Evolutionary conservation across 1,140 invertebrate species (phyloP), one percentile per base, ranked within the genome.

Genomic region (Neodiprion pinetum): DNA sequence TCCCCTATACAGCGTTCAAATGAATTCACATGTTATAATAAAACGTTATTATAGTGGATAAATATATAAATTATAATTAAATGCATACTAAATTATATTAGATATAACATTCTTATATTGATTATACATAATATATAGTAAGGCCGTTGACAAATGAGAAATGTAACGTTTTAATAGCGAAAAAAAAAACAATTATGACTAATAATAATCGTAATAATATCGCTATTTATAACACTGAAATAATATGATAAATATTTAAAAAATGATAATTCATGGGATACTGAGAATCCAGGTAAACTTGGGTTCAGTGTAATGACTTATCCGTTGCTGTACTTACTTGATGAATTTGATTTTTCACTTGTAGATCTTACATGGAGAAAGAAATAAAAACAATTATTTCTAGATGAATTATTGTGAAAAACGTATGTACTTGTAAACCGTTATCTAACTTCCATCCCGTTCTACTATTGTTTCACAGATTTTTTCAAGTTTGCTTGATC

Each of bases 1-100:
- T 61, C 53, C 53, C 53, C 53, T 61, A 61, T 61, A 61, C 53
- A 61, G 53, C 53, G 53, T 61, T 61, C 11, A 61, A 61, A 61
- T 12, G n/a, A 61, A 61, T 61, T 61, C 53, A 61, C n/a, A 61
- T 61, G 53, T 12, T 61, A 61, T 61, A 61, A 61, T 17, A 40
- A 3, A 61, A 61, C 53, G 53, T 61, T 61, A 61, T 61, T 61
- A 61, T 61, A 61, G 53, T 61, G n/a, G 53, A 61, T 61, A 61
- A 61, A 61, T 61, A 61, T 61, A 61, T 61, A 61, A 61, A 61
- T 61, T 61, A 61, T 61, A 61, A 61, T 14, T 61, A 61, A 61
- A 61, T 61, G 9, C n/a, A 61, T 61, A 61, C 53, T 61, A 61
- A 61, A 61, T 61, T 61, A 61, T 61, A 61, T 61, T 61, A 61